Evolutionary conservation across 2,797 vertebrate species (phyloP), one percentile per base, ranked within the genome.

Genomic region (Australoheros facetus): DNA sequence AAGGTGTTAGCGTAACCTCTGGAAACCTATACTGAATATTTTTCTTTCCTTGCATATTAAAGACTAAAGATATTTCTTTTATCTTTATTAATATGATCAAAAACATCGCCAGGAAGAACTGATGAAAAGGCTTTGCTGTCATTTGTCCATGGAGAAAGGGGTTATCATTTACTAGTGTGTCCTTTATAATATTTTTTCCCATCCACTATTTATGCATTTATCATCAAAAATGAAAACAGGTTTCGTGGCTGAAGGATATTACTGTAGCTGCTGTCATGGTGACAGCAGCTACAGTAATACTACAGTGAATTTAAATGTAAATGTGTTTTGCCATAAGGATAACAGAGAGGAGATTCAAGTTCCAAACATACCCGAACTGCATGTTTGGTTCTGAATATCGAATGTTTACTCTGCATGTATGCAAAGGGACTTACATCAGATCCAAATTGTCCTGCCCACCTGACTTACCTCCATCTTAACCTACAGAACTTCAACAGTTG

Each of bases 401-500:
- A 5, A 4, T 59, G 3, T 83, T 71, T 19, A 75, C 21, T 69
- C 28, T 75, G 5, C 26, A 39, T 62, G 2, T 80, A 23, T 53
- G 9, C 8, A 76, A 79, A 56, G 11, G 4, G 42, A 58, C 37
- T 80, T 23, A 71, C 53, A 79, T 82, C 59, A 82, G 64, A 84
- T 80, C 86, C 64, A 73, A 14, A n/a, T 59, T 21, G 1, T 55
- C 57, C 69, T 75, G 57, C 54, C 69, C 28, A 77, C 82, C 84
- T 81, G 59, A 95, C 93, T 95, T 88, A 95, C 94, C 94, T 94
- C 94, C 90, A 92, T 78, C 89, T 94, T 32, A 93, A 93, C 90
- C 91, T 96, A 95, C 90, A 94, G 91, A 95, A 93, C 93, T 93
- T 95, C 92, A 95, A 93, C 82, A 95, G 93, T 83, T 94, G 95